phyloP scores from a whole-genome alignment of 2,888 invertebrate species.

The Exephanes ischioxanthus region DNA sequence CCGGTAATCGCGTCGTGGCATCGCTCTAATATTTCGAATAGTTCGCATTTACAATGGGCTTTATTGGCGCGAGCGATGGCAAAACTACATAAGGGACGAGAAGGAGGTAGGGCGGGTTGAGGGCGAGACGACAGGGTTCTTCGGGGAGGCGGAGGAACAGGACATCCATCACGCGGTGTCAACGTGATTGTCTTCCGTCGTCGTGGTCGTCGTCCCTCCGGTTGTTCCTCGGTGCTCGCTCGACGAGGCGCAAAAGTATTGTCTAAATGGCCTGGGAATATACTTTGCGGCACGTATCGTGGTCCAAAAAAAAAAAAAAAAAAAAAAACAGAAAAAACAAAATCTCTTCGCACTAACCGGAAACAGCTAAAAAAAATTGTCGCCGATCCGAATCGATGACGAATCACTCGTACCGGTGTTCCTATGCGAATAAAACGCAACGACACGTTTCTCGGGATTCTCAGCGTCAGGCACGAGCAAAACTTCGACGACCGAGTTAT shows the following conservation, averaged over 20 bases:
- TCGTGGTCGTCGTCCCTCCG: conserved; percentile 64
- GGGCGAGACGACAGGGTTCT: conserved; percentile 42
- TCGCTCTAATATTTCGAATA: conserved; percentile 84
- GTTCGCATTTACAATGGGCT: conserved; percentile 85
- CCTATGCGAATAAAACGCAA: neutral
- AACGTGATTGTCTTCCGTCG: conserved; percentile 84
- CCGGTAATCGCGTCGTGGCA: conserved; percentile 79
- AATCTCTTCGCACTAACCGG: conserved; percentile 21
- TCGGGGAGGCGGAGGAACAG: conserved; percentile 63
- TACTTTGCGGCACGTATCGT: conserved; percentile 54
- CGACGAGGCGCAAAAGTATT: conserved; percentile 78
- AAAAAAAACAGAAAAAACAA: neutral
- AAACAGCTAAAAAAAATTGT: conserved; percentile 34
- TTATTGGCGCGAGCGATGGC: conserved; percentile 80
- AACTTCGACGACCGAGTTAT: conserved; percentile 35
- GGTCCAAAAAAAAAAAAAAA: neutral
- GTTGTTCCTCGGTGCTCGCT: conserved; percentile 37
- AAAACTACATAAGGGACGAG: conserved; percentile 46
- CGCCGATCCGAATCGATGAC: conserved; percentile 40
- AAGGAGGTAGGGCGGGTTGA: conserved; percentile 23
- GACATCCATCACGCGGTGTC: conserved; percentile 85
- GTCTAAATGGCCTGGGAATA: conserved; percentile 69
- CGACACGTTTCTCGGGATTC: conserved; percentile 4
- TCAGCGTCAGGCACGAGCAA: neutral
- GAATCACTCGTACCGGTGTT: conserved; percentile 27